Evolutionary conservation across 1,140 invertebrate species (phyloP).

Genomic region (Drosophila pandora): DNA sequence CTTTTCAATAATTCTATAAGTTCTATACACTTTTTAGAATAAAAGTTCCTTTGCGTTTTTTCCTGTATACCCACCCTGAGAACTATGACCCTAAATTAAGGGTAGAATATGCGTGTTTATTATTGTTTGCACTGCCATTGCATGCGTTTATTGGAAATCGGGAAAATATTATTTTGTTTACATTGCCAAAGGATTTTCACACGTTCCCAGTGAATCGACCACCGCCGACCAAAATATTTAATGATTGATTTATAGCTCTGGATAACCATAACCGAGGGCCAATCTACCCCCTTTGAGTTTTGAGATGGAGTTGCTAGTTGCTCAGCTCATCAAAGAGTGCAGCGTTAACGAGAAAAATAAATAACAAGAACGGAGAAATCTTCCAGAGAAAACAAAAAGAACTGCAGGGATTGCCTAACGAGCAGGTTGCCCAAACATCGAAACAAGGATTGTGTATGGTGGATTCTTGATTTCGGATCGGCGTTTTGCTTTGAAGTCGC

Average conservation of each 20-base stretch:
- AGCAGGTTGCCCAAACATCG: conserved; percentile 48
- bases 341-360: conserved; percentile 69
- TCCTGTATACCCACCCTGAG: not conserved
- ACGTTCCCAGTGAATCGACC: conserved; percentile 52
- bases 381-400: conserved; percentile 17
- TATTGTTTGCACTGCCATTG: conserved; percentile 53
- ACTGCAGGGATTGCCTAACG: conserved; percentile 27
- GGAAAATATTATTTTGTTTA: conserved; percentile 71
- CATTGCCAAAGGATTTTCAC: conserved; percentile 77
- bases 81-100: conserved; percentile 6
- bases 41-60: not conserved
- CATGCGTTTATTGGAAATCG: conserved; percentile 62
- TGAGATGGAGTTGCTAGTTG: conserved; percentile 16
- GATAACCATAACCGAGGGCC: conserved; percentile 18
- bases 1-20: not conserved
- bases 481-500: conserved; percentile 65
- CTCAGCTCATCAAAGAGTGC: conserved; percentile 67
- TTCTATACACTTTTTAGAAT: not conserved
- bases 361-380: conserved; percentile 26
- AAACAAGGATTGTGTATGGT: conserved; percentile 23
- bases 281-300: conserved; percentile 11
- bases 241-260: conserved; percentile 74
- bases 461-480: conserved; percentile 20
- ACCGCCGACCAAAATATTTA: conserved; percentile 57
- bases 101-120: conserved; percentile 32